Percentiles rank a stretch among this genome's conserved stretches.
phyloP scores from a whole-genome alignment of 2,113 vertebrate genomes.

The Octodon degus region DNA sequence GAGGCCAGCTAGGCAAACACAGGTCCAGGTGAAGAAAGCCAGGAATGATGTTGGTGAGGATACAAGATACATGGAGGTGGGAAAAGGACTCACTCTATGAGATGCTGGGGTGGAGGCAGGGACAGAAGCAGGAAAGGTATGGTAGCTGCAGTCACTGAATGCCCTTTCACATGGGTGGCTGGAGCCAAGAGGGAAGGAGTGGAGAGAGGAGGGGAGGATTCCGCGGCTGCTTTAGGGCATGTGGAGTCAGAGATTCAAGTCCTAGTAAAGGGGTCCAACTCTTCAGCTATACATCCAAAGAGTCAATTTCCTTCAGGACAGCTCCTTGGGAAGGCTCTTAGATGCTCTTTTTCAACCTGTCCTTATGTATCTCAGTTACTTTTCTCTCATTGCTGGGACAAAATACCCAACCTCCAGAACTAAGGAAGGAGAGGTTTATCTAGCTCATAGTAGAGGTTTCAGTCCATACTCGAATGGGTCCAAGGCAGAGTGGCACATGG shows the following conservation, averaged over 20 bases:
- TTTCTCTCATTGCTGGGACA: too few relatives aligned
- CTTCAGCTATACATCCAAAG: background rate
- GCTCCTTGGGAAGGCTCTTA: background rate
- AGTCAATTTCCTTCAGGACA: background rate
- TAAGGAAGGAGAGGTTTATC: too few relatives aligned
- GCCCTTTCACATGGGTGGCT: too few relatives aligned
- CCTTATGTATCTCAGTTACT: background rate
- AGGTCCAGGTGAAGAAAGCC: background rate
- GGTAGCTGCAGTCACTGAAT: background rate
- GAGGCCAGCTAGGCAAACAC: background rate
- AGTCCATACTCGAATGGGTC: too few relatives aligned
- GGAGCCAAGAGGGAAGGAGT: background rate
- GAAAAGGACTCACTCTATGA: background rate
- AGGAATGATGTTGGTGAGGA: background rate
- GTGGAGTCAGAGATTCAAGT: background rate
- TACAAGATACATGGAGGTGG: background rate
- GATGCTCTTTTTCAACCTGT: too few relatives aligned
- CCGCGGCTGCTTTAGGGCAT: background rate
- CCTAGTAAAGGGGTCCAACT: background rate
- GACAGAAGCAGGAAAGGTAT: background rate
- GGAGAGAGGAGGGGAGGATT: background rate
- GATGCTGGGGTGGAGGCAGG: too few relatives aligned
- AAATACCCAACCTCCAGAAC: too few relatives aligned
- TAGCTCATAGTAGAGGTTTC: too few relatives aligned
- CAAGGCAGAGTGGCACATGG: too few relatives aligned